Conservation (phyloP, 1,140 invertebrate species). For the Rhyacophila brunnea region DNA sequence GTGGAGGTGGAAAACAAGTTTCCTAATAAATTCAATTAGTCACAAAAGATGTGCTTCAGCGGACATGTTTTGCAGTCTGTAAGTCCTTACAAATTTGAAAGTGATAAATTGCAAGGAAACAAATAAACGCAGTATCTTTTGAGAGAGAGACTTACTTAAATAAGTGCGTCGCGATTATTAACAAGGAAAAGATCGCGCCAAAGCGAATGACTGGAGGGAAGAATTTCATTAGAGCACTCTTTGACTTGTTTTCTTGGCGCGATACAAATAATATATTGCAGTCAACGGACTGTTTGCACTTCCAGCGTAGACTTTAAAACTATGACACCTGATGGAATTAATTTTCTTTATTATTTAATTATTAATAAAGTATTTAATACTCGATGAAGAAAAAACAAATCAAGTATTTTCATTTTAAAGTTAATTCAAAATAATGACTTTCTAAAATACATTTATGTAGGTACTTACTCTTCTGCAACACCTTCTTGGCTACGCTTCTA, state of each 20-base stretch:
- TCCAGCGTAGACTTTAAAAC: neutral
- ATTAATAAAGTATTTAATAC: too few species aligned
- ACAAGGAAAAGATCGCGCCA: constrained; percentile 11
- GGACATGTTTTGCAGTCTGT: neutral
- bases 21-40: constrained; percentile 18
- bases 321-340: neutral
- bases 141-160: constrained; percentile 7
- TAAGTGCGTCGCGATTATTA: constrained; percentile 6
- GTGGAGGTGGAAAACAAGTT: too few species aligned
- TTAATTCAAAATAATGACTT: too few species aligned
- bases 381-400: too few species aligned
- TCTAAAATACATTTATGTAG: too few species aligned
- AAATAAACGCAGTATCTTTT: constrained; percentile 3
- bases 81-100: constrained; percentile 12
- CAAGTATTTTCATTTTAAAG: too few species aligned
- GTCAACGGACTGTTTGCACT: neutral
- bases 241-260: neutral
- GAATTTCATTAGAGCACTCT: constrained; percentile 16
- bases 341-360: too few species aligned
- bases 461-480: too few species aligned
- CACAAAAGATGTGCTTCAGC: neutral
- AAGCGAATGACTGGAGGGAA: neutral
- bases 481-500: too few species aligned
- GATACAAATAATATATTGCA: too few species aligned
- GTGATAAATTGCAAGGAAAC: constrained; percentile 7